Percentiles rank a stretch among this genome's conserved stretches.
Evolutionary conservation across 1,140 invertebrate genomes (phyloP).

Genomic region (Coboldia fuscipes): DNA sequence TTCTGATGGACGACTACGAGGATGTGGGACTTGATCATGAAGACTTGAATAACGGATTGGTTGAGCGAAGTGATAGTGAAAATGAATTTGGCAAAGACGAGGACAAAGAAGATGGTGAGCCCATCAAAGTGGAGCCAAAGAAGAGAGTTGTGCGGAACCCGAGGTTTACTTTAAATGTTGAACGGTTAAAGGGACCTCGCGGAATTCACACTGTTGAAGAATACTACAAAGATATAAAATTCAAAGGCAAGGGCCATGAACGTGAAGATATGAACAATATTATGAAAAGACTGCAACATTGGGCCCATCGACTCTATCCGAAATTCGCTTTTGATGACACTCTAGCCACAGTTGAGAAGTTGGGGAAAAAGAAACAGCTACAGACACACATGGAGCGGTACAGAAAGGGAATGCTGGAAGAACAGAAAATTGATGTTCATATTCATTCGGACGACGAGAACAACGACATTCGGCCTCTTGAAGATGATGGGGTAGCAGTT

Average conservation of each 20-base stretch:
- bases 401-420: constrained; percentile 31
- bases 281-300: constrained; percentile 71
- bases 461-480: constrained; percentile 8
- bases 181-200: constrained; percentile 45
- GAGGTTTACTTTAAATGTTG: constrained; percentile 44
- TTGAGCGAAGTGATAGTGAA: too few species aligned
- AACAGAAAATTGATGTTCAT: constrained; percentile 6
- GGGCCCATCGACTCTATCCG: constrained; percentile 78
- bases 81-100: constrained; percentile 4
- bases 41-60: too few species aligned
- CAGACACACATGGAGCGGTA: constrained; percentile 35
- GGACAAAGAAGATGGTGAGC: constrained; percentile 9
- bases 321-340: constrained; percentile 72
- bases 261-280: constrained; percentile 58
- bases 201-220: constrained; percentile 58
- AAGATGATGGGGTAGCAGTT: constrained; percentile 12
- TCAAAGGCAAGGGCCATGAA: constrained; percentile 65
- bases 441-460: constrained; percentile 9
- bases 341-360: constrained; percentile 53
- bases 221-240: constrained; percentile 63
- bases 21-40: too few species aligned
- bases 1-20: too few species aligned
- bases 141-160: constrained; percentile 39
- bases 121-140: constrained; percentile 21
- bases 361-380: constrained; percentile 52